Conservation (phyloP, 2,888 invertebrate genomes). For the Aporophyla lueneburgensis region DNA sequence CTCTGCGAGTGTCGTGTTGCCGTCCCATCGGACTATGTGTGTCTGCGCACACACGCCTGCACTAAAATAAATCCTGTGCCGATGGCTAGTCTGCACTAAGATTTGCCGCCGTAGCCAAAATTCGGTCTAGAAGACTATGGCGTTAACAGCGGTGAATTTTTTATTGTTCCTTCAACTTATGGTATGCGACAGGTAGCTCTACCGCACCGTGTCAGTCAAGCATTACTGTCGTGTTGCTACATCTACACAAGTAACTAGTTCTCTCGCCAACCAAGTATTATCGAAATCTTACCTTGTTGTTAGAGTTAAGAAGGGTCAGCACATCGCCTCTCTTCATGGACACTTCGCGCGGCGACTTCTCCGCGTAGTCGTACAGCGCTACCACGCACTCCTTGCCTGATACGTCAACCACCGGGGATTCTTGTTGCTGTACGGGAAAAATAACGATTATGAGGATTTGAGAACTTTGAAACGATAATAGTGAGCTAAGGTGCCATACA, state of each 20-base stretch:
- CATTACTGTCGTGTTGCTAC: too few relatives aligned
- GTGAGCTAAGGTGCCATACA: not conserved
- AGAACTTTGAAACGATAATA: not conserved
- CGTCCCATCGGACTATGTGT: too few relatives aligned
- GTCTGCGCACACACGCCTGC: too few relatives aligned
- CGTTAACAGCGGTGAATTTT: too few relatives aligned
- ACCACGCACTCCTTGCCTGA: constrained; percentile 99
- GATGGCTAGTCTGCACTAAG: too few relatives aligned
- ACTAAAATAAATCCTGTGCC: too few relatives aligned
- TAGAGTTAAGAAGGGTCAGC: constrained; percentile 98
- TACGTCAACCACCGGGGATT: constrained; percentile 98
- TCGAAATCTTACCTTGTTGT: constrained; percentile 94
- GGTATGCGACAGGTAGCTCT: too few relatives aligned
- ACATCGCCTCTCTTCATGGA: constrained; percentile 99
- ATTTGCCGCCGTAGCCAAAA: too few relatives aligned
- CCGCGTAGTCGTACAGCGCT: constrained; percentile 99
- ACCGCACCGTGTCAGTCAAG: too few relatives aligned
- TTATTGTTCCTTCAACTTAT: too few relatives aligned
- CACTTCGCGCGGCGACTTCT: constrained; percentile 99
- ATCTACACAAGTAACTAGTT: not conserved
- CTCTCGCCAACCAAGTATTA: not conserved
- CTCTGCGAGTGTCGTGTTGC: too few relatives aligned
- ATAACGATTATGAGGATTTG: not conserved
- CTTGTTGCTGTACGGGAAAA: constrained; percentile 93
- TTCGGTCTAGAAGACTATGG: too few relatives aligned